Conservation (phyloP, 2,797 vertebrate species). For the Apodemus agrarius region DNA sequence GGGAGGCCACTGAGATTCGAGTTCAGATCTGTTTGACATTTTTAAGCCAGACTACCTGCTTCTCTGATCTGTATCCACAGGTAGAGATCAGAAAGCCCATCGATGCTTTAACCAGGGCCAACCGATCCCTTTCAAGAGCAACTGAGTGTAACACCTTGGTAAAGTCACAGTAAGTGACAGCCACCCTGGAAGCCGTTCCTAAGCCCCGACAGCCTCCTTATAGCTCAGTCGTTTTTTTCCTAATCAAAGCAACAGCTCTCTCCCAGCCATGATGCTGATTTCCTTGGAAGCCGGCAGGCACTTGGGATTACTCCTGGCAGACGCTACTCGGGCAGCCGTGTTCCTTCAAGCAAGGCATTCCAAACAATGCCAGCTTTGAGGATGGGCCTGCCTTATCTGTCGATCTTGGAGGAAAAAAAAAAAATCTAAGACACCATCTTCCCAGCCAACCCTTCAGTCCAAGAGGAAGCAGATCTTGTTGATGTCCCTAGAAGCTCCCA, state of each 20-base stretch:
- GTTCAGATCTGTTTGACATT: slow-evolving; percentile 9
- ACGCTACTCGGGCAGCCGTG: background rate
- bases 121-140: background rate
- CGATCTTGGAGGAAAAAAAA: background rate
- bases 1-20: background rate
- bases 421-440: background rate
- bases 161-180: background rate
- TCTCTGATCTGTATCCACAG: background rate
- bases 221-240: background rate
- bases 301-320: slow-evolving; percentile 9
- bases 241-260: background rate
- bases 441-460: background rate
- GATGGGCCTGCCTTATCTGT: background rate
- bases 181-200: background rate
- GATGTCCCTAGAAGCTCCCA: background rate
- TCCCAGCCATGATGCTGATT: background rate
- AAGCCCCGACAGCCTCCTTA: background rate
- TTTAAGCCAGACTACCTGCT: background rate
- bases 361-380: background rate
- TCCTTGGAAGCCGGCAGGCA: background rate
- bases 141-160: background rate
- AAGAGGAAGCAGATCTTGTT: background rate
- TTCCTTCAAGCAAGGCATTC: slow-evolving; percentile 5
- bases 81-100: background rate
- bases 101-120: background rate